A percentile compares a stretch with the other conserved stretches of the same genome.
These are phyloP conservation scores for Picathartes gymnocephalus DNA, from an alignment of 2,113 vertebrate species.

Conservation along the genomic window DNA sequence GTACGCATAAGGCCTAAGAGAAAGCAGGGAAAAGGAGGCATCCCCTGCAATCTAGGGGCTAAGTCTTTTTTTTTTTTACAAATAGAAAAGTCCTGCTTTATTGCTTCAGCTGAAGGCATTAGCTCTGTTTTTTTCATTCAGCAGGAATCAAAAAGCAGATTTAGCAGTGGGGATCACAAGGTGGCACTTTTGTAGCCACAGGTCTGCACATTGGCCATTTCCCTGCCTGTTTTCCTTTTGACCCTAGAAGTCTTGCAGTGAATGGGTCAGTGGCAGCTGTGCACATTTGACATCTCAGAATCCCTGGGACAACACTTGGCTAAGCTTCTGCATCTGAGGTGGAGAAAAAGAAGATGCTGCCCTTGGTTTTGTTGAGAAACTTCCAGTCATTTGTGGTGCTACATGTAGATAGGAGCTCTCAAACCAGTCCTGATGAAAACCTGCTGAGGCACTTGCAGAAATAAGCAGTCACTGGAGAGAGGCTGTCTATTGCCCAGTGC, in stretches of 20 bases:
- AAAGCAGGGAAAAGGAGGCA: background rate
- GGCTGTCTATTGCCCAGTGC: background rate
- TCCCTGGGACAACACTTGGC: background rate
- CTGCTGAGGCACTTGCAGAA: background rate
- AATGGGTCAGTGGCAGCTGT: background rate
- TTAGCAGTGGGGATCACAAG: background rate
- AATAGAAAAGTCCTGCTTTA: background rate
- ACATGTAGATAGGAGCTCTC: background rate
- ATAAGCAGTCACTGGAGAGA: background rate
- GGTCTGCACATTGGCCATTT: background rate
- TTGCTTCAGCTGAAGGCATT: background rate
- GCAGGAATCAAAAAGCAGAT: background rate
- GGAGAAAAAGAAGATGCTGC: background rate
- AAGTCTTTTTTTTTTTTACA: background rate
- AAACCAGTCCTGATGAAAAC: background rate
- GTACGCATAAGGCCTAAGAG: fast-evolving
- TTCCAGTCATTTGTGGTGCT: background rate
- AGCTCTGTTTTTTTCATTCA: background rate
- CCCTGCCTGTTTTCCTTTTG: background rate
- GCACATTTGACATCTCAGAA: background rate
- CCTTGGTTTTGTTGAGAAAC: background rate
- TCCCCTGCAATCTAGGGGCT: background rate
- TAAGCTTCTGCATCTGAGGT: background rate
- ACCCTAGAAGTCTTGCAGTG: background rate
- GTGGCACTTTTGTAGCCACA: background rate